Evolutionary conservation across 2,113 vertebrate genomes (phyloP), one percentile per base, ranked within the genome.

Genomic region (Passer domesticus): DNA sequence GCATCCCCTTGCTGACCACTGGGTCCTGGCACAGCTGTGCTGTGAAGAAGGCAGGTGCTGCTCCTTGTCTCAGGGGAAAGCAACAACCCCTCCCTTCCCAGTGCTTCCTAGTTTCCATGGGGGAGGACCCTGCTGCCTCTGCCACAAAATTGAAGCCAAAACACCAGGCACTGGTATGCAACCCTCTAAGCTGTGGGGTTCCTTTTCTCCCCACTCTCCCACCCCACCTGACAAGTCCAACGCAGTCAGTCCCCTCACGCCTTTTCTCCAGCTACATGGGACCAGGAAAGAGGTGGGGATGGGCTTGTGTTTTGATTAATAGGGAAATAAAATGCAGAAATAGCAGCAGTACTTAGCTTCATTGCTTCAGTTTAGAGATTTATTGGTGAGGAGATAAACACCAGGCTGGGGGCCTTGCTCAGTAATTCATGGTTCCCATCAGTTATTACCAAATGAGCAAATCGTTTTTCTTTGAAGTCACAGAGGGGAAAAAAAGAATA

Each of bases 251-350:
- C 8, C 20, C 43, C 17, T 82, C 69, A 5, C 0, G 0, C 21
- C 41, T 11, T 59, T 87, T 62, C 35, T 55, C 39, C 79, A 37
- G 18, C 30, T n/a, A 15, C 33, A 14, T 5, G 1, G 44, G 56
- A 15, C 27, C 4, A 6, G 39, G 33, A 35, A 63, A 66, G 52
- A 70, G 74, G 39, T 7, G 7, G 30, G 39, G 31, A 15, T 16
- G 20, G 47, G 67, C 55, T 91, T 68, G 47, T 93, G 69, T 68
- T 94, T 81, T 97, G 97, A 98, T 97, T 97, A 96, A 98, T 94
- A 95, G 58, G 95, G 95, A 97, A 97, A 97, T 97, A 97, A 98
- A 97, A 60, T 63, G 88, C 81, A 95, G 95, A 88, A 81, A 95
- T 84, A 93, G 92, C 50, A 89, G 90, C 92, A 77, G 77, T 93